phyloP scores from a whole-genome alignment of 2,797 vertebrate species.

The Danio jaintianensis region DNA sequence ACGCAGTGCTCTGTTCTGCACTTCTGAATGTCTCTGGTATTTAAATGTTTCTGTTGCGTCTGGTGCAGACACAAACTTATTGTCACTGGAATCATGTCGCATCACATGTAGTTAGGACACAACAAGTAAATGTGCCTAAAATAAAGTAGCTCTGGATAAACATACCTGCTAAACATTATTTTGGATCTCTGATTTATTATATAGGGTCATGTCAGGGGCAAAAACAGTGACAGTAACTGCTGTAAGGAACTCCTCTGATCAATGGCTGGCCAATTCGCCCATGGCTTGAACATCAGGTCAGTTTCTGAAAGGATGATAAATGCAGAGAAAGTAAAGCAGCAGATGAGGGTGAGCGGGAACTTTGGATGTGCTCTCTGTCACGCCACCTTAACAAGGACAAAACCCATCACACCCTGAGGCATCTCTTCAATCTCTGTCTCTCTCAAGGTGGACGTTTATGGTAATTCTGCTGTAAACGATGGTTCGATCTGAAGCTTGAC shows the following conservation, averaged over 20 bases:
- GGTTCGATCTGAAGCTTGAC: background rate
- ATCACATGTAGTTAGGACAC: background rate
- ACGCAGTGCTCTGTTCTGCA: no score
- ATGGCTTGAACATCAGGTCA: conserved; percentile 21
- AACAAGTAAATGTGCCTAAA: background rate
- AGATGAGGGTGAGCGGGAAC: background rate
- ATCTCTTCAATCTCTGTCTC: conserved; percentile 32
- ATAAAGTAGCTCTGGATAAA: background rate
- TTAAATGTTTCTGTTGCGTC: no score
- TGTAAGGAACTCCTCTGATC: conserved; percentile 9
- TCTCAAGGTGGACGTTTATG: conserved; percentile 24
- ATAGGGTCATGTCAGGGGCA: background rate
- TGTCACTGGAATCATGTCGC: no score
- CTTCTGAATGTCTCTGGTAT: no score
- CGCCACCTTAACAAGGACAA: conserved; percentile 38
- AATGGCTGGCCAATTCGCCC: conserved; percentile 9
- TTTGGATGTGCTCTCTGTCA: conserved; percentile 32
- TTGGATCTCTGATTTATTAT: background rate
- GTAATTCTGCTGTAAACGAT: conserved; percentile 8
- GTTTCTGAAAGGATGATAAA: conserved; percentile 47
- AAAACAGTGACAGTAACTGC: background rate
- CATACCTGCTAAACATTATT: background rate
- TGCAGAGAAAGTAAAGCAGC: conserved; percentile 38
- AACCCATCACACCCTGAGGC: conserved; percentile 19
- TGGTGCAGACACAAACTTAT: no score